Conservation (phyloP, 2,888 invertebrate genomes). For the Tinea pellionella region DNA sequence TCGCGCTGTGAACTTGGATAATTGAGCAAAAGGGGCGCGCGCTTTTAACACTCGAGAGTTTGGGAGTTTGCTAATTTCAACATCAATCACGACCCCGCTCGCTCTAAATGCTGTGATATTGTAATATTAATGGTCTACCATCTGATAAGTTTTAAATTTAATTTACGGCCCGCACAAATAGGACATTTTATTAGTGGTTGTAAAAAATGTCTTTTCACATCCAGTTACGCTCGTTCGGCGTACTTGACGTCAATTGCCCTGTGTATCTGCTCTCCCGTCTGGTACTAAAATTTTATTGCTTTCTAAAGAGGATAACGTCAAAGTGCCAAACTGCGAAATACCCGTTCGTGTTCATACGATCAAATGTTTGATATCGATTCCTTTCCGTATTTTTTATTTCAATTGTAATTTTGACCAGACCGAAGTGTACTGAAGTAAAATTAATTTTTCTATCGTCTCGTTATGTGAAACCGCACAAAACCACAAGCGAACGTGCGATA, state of each 20-base stretch:
- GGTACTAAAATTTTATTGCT: conserved; percentile 22
- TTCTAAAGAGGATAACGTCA: conserved; percentile 14
- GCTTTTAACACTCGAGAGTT: conserved; percentile 6
- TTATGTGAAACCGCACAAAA: too few species aligned
- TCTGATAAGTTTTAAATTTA: background rate
- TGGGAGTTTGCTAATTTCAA: conserved; percentile 17
- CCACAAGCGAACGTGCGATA: too few species aligned
- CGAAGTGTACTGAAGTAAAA: too few species aligned
- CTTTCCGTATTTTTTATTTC: background rate
- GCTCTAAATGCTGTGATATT: conserved; percentile 15
- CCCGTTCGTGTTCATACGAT: background rate
- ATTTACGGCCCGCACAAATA: background rate
- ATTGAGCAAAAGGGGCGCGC: conserved; percentile 17
- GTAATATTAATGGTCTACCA: conserved; percentile 1
- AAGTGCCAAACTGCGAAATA: background rate
- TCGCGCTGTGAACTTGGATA: conserved; percentile 14
- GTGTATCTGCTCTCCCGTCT: background rate
- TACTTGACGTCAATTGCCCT: background rate
- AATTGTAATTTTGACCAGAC: background rate
- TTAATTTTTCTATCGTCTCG: too few species aligned
- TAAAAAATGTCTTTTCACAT: too few species aligned
- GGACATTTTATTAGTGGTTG: too few species aligned
- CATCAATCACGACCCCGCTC: conserved; percentile 17
- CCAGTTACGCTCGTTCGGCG: background rate
- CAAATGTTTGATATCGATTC: background rate